A percentile compares a stretch with the other conserved stretches of the same genome.
phyloP scores from a whole-genome alignment of 2,888 invertebrate genomes.

The Prosopocoilus inquinatus region DNA sequence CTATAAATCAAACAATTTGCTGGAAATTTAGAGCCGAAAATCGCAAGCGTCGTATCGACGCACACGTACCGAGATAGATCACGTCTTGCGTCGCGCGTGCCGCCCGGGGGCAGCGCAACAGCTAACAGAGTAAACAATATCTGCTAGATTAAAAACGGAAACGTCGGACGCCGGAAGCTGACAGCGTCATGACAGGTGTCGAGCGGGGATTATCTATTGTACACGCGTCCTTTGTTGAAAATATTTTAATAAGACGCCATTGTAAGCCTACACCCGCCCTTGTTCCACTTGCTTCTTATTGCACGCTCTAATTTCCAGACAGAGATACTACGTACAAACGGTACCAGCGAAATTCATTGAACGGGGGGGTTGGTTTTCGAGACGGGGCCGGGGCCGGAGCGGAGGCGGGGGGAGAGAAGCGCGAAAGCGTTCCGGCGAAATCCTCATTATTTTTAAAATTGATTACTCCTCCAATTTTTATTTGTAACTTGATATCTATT shows the following conservation, averaged over 20 bases:
- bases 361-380: not conserved
- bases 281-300: not conserved
- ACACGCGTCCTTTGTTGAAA: conserved; percentile 1
- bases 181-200: conserved; percentile 44
- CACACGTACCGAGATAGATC: conserved; percentile 39
- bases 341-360: not conserved
- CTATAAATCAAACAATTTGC: conserved; percentile 42
- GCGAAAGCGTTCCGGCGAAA: not conserved
- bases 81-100: conserved; percentile 37
- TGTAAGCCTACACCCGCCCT: not conserved
- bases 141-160: conserved; percentile 48
- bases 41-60: conserved; percentile 35
- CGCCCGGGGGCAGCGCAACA: conserved; percentile 38
- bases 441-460: conserved; percentile 4
- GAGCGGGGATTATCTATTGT: conserved; percentile 29
- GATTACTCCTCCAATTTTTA: conserved; percentile 1
- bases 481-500: conserved; percentile 4
- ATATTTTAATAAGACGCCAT: conserved; percentile 4
- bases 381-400: not conserved
- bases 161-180: conserved; percentile 42
- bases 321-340: not conserved
- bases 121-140: conserved; percentile 45
- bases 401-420: not conserved
- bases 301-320: conserved; percentile 1
- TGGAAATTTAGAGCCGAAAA: conserved; percentile 38